Evolutionary conservation across 2,888 invertebrate genomes (phyloP).

Genomic region (Agrochola macilenta): DNA sequence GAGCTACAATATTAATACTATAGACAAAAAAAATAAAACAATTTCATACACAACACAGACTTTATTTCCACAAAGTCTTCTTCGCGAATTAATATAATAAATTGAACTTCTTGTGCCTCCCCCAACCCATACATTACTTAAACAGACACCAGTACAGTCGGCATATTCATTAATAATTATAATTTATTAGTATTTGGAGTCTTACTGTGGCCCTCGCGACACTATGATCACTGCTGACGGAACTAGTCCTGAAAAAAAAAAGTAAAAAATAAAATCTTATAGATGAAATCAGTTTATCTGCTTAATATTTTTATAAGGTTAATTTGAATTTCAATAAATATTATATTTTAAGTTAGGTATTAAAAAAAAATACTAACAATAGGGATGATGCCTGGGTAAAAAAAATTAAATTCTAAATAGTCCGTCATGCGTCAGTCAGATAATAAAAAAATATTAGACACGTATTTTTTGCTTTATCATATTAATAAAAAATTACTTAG

Average conservation of each 20-base stretch:
- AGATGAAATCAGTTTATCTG: not conserved
- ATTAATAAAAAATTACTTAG: no score
- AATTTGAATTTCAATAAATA: no score
- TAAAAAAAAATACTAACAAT: not conserved
- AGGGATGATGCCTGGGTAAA: no score
- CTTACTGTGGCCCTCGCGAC: conserved; percentile 88
- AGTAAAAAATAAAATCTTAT: not conserved
- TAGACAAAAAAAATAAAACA: conserved; percentile 47
- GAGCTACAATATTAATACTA: not conserved
- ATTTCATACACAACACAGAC: conserved; percentile 59
- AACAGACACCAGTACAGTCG: conserved; percentile 40
- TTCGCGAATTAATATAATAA: conserved; percentile 53
- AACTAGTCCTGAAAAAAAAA: conserved; percentile 92
- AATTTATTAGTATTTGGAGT: conserved; percentile 23
- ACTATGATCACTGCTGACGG: conserved; percentile 96
- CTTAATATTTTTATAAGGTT: no score
- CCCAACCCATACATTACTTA: conserved; percentile 58
- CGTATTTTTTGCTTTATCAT: no score
- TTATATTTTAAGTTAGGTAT: not conserved
- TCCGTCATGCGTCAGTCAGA: no score
- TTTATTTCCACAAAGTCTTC: conserved; percentile 61
- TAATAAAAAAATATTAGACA: no score
- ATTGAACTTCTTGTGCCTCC: conserved; percentile 61
- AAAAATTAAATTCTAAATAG: no score
- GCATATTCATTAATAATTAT: conserved; percentile 16